phyloP scores from a whole-genome alignment of 2,888 invertebrate species.

The Thelaira solivaga region DNA sequence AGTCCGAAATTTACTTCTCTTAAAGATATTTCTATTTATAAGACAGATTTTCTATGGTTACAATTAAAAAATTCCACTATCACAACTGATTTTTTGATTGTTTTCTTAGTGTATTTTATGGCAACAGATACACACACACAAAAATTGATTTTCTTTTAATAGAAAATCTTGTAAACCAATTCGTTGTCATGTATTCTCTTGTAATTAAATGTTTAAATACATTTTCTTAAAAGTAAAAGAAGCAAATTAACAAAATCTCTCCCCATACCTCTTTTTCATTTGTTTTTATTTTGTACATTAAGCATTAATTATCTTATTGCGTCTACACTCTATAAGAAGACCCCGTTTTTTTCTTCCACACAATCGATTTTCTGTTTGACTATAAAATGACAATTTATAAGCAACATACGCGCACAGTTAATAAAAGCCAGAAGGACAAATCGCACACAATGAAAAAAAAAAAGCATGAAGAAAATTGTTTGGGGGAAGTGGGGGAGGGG shows the following conservation, averaged over 20 bases:
- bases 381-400: conserved; percentile 16
- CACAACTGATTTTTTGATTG: too few relatives aligned
- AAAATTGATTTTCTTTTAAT: too few relatives aligned
- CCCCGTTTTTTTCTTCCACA: too few relatives aligned
- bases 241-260: not conserved
- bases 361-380: conserved; percentile 28
- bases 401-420: conserved; percentile 24
- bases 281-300: conserved; percentile 3
- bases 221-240: not conserved
- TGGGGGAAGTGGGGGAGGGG: not conserved
- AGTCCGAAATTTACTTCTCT: too few relatives aligned
- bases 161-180: too few relatives aligned
- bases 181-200: too few relatives aligned
- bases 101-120: too few relatives aligned
- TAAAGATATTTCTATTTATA: too few relatives aligned
- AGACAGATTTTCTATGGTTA: too few relatives aligned
- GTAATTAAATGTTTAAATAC: conserved; percentile 3
- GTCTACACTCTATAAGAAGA: not conserved
- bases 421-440: not conserved
- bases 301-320: conserved; percentile 19
- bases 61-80: too few relatives aligned
- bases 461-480: not conserved
- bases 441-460: not conserved
- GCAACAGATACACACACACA: too few relatives aligned
- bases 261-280: not conserved